Evolutionary conservation across 1,140 invertebrate genomes (phyloP).

Genomic region (Zaprionus ornatus): DNA sequence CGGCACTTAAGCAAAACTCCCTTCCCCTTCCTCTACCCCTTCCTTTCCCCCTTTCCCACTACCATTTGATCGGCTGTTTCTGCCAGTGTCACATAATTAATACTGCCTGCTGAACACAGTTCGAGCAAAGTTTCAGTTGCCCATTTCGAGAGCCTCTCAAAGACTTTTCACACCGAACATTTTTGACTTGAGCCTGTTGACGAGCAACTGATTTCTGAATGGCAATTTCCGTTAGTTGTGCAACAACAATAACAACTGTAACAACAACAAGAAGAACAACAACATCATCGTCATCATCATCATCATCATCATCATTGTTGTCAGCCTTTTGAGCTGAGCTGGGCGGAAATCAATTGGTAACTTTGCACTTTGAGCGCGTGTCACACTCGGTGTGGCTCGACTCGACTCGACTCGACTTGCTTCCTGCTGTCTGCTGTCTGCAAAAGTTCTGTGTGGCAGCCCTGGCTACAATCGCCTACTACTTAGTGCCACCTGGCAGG

Average conservation of each 20-base stretch:
- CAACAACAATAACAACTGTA: neutral
- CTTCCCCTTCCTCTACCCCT: neutral
- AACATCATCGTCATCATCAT: neutral
- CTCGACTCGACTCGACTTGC: neutral
- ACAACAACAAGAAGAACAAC: neutral
- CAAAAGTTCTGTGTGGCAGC: neutral
- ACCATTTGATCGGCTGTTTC: neutral
- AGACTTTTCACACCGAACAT: neutral
- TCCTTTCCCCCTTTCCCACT: neutral
- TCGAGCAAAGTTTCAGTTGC: constrained; percentile 2
- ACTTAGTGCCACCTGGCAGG: constrained; percentile 27
- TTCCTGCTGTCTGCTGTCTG: neutral
- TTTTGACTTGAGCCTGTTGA: constrained; percentile 15
- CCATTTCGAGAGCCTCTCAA: neutral
- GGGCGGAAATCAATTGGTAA: constrained; percentile 27
- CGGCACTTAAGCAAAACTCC: no score
- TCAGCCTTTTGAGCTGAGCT: neutral
- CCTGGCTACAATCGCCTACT: constrained; percentile 1
- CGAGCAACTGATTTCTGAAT: constrained; percentile 20
- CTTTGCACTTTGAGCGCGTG: constrained; percentile 25
- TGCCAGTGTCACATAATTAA: constrained; percentile 1
- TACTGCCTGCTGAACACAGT: neutral
- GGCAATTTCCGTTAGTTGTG: constrained; percentile 31
- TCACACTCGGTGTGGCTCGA: neutral
- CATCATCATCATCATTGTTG: neutral